Evolutionary conservation across 1,140 invertebrate genomes (phyloP).

Genomic region (Drosophila ironensis): DNA sequence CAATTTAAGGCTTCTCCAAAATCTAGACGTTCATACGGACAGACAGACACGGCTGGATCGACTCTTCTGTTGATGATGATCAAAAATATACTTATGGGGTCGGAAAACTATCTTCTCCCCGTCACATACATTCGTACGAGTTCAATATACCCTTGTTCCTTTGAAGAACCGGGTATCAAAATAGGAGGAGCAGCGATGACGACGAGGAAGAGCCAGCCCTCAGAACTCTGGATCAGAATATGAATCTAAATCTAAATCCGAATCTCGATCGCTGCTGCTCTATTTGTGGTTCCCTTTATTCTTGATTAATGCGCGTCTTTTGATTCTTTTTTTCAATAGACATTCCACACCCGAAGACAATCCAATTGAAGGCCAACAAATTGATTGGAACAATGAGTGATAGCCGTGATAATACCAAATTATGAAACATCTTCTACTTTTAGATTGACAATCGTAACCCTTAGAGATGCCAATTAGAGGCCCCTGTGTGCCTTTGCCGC

Average conservation of each 20-base stretch:
- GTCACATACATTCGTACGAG: no score
- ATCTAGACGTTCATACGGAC: no score
- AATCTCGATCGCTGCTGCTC: conserved; percentile 29
- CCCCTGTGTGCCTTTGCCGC: no score
- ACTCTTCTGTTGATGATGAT: no score
- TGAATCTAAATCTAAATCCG: background rate
- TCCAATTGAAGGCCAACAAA: conserved; percentile 20
- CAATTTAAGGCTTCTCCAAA: no score
- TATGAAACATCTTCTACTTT: background rate
- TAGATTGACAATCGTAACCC: no score
- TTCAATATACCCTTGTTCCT: no score
- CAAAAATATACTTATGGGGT: no score
- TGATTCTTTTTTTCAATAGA: background rate
- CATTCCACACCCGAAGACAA: conserved; percentile 1
- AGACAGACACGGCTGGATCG: no score
- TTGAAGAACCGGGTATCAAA: no score
- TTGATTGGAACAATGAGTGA: conserved; percentile 11
- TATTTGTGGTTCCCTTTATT: conserved; percentile 66
- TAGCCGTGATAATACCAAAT: background rate
- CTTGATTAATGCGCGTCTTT: conserved; percentile 57
- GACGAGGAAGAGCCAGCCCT: background rate
- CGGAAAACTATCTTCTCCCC: no score
- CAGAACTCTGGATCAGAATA: background rate
- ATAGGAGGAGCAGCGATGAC: background rate
- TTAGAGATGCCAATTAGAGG: no score